These are phyloP conservation scores for Drosophila mojavensis DNA, from an alignment of 1,140 invertebrate species.

Conservation along the genomic window DNA sequence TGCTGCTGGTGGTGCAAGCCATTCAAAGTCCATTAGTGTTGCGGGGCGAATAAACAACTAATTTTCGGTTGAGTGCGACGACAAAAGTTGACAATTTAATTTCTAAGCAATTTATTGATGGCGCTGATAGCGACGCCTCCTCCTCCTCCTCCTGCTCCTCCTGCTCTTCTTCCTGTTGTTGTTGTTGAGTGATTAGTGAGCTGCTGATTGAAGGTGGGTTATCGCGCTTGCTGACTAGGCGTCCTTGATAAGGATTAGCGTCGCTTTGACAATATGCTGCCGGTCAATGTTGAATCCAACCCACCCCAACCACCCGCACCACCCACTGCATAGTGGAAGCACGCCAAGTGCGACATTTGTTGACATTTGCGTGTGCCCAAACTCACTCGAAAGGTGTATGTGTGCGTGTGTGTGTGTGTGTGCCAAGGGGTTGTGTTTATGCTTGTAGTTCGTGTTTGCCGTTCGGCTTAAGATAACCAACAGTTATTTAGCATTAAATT, in stretches of 20 bases:
- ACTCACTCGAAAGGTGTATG: background rate
- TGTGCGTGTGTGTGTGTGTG: background rate
- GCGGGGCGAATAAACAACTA: conserved; percentile 28
- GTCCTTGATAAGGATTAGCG: conserved; percentile 55
- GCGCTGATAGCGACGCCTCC: conserved; percentile 38
- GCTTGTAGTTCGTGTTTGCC: conserved; percentile 50
- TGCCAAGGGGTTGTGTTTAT: conserved; percentile 15
- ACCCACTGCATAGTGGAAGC: conserved; percentile 34
- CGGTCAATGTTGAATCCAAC: conserved; percentile 41
- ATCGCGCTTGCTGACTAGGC: conserved; percentile 3
- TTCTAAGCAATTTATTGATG: conserved; percentile 73
- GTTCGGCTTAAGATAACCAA: conserved; percentile 67
- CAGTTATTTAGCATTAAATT: conserved; percentile 46
- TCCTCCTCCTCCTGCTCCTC: conserved; percentile 8
- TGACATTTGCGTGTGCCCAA: conserved; percentile 63
- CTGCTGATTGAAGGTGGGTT: background rate
- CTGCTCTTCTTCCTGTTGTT: background rate
- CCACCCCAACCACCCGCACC: background rate
- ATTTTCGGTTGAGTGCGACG: conserved; percentile 22
- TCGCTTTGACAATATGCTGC: conserved; percentile 46
- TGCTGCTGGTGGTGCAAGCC: conserved; percentile 5
- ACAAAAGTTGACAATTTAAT: conserved; percentile 81
- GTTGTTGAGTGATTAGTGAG: conserved; percentile 23
- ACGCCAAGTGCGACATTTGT: conserved; percentile 74
- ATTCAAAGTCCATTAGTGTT: conserved; percentile 80